phyloP scores from a whole-genome alignment of 2,888 invertebrate genomes.

The Brassicogethes aeneus region DNA sequence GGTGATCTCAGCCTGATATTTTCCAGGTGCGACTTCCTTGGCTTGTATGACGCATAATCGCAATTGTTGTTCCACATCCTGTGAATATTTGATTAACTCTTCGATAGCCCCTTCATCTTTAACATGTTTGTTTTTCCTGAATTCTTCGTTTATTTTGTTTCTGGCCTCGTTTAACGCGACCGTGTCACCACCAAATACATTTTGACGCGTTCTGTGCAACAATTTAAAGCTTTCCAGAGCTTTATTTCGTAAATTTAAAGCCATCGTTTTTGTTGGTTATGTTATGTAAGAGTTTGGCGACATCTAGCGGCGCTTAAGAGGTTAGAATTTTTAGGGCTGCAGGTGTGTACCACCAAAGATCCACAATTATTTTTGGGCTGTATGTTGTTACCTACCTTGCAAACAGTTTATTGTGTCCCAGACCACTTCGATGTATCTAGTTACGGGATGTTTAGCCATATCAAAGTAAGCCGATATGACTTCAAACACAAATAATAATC shows the following conservation, averaged over 20 bases:
- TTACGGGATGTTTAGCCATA: conserved; percentile 43
- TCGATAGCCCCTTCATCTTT: conserved; percentile 50
- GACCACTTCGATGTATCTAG: conserved; percentile 32
- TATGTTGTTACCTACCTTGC: conserved; percentile 55
- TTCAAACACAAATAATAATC: conserved; percentile 64
- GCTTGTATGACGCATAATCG: conserved; percentile 68
- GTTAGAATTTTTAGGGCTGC: too few relatives aligned
- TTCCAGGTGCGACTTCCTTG: conserved; percentile 54
- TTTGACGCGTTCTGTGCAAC: conserved; percentile 59
- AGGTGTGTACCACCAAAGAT: too few relatives aligned
- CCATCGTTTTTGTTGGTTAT: conserved; percentile 10
- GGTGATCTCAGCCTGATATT: conserved; percentile 52
- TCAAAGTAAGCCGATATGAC: conserved; percentile 50
- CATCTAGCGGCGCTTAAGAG: too few relatives aligned
- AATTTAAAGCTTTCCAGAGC: conserved; percentile 62
- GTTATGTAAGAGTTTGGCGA: background rate
- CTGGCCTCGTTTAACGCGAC: conserved; percentile 54
- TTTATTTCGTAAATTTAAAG: conserved; percentile 38
- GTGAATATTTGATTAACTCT: conserved; percentile 59
- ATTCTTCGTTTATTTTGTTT: conserved; percentile 68
- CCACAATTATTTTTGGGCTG: too few relatives aligned
- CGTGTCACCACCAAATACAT: conserved; percentile 58
- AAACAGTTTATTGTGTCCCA: conserved; percentile 60
- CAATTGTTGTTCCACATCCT: conserved; percentile 61
- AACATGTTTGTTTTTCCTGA: conserved; percentile 55